phyloP scores from a whole-genome alignment of 2,797 vertebrate genomes.

The Apogon talboti region DNA sequence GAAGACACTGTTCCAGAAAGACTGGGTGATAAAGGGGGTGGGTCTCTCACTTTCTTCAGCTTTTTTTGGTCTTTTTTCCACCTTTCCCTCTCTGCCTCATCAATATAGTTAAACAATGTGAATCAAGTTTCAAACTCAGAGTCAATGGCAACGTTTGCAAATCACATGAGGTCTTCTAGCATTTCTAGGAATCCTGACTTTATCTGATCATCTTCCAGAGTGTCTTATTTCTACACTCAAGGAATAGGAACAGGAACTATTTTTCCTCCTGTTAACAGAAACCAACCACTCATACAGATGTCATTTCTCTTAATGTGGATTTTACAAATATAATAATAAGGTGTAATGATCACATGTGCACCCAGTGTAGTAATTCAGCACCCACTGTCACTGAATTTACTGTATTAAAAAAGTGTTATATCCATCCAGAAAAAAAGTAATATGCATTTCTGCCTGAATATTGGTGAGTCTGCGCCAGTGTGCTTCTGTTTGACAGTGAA shows the following conservation, averaged over 20 bases:
- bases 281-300: too few relatives aligned
- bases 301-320: too few relatives aligned
- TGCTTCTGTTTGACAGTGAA: slow-evolving; percentile 18
- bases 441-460: slow-evolving; percentile 1
- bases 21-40: not conserved
- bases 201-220: not conserved
- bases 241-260: not conserved
- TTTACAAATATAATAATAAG: too few relatives aligned
- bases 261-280: too few relatives aligned
- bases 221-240: not conserved
- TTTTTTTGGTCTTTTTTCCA: not conserved
- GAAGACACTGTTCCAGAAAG: not conserved
- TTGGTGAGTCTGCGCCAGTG: not conserved
- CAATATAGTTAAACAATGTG: slow-evolving; percentile 43
- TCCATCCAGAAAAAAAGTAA: not conserved
- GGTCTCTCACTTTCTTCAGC: slow-evolving; percentile 25
- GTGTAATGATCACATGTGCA: too few relatives aligned
- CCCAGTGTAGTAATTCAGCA: too few relatives aligned
- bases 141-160: slow-evolving; percentile 10
- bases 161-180: slow-evolving; percentile 4
- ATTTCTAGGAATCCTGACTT: slow-evolving; percentile 5
- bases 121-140: slow-evolving; percentile 16
- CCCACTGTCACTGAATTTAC: not conserved
- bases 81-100: slow-evolving; percentile 20
- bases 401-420: too few relatives aligned